Evolutionary conservation across 2,113 vertebrate genomes (phyloP), one percentile per base, ranked within the genome.

Genomic region (Xyliphius kryptos): DNA sequence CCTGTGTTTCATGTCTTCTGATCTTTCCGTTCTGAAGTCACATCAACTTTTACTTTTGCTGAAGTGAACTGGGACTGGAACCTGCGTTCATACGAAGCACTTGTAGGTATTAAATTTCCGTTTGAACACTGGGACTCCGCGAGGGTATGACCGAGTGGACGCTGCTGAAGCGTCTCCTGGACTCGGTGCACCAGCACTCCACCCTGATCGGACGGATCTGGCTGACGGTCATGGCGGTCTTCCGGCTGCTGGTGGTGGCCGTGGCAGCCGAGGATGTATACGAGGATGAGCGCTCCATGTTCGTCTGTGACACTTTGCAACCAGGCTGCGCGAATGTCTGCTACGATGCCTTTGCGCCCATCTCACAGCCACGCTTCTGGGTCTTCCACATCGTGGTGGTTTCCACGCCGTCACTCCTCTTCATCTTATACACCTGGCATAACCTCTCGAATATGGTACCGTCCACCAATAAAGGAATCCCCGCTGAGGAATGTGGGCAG

Each of bases 171-270:
- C 79, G 87, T 12, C 83, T 88, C 32, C 76, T 89, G 63, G 87
- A 89, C 13, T 85, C 86, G 1, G 86, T 89, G 22, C 86, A 89
- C 75, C 87, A 88, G 74, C 86, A 89, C 79, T 89, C 87, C 76
- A 88, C 87, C 50, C 83, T 88, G 81, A 84, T 88, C 22, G 87
- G 87, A 1, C 80, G 85, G 13, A 75, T 89, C 48, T 89, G 87
- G 87, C 85, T 89, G 44, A 88, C 86, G 0, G 84, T 89, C 43
- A 87, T 87, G 86, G 85, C 87, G 14, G 82, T 88, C n/a, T 89
- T 89, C 68, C 74, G 86, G 36, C 74, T 89, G 58, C 78, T 89
- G 3, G 75, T 89, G 0, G 83, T 89, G 0, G 86, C 86, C 0
- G 86, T 88, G 54, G 87, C 87, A 0, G 86, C 85, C 0, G 87